Conservation (phyloP, 2,113 vertebrate species). For the Catharus fuscescens region DNA sequence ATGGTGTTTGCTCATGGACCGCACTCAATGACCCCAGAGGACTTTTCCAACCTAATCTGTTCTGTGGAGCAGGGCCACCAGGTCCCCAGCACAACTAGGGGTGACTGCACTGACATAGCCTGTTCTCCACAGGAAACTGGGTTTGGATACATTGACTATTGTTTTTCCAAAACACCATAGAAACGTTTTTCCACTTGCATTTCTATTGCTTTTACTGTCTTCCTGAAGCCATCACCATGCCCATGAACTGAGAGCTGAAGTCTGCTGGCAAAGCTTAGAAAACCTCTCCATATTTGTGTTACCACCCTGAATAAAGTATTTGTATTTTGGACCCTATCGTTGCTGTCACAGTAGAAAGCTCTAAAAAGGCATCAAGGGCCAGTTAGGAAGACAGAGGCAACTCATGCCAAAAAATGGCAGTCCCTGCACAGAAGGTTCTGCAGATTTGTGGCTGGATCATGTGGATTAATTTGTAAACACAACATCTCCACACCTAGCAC, state of each 20-base stretch:
- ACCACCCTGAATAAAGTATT: background rate
- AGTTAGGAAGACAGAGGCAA: background rate
- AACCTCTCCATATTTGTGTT: background rate
- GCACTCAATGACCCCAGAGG: background rate
- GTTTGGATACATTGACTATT: background rate
- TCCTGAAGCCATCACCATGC: background rate
- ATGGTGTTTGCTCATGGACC: accelerated
- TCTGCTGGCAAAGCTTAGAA: background rate
- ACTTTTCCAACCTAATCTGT: background rate
- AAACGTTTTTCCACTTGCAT: background rate
- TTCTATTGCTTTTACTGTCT: background rate
- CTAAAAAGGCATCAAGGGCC: background rate
- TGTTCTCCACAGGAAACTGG: background rate
- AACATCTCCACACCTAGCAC: background rate
- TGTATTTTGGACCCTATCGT: background rate
- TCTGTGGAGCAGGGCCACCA: accelerated
- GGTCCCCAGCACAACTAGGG: background rate
- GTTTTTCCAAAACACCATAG: background rate
- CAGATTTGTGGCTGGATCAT: background rate
- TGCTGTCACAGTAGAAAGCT: background rate
- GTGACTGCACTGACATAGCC: accelerated
- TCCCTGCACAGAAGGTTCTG: background rate
- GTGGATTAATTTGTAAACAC: background rate
- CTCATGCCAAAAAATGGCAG: background rate
- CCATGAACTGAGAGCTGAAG: background rate